Evolutionary conservation across 2,888 invertebrate species (phyloP).

Genomic region (Strigamia maritima): DNA sequence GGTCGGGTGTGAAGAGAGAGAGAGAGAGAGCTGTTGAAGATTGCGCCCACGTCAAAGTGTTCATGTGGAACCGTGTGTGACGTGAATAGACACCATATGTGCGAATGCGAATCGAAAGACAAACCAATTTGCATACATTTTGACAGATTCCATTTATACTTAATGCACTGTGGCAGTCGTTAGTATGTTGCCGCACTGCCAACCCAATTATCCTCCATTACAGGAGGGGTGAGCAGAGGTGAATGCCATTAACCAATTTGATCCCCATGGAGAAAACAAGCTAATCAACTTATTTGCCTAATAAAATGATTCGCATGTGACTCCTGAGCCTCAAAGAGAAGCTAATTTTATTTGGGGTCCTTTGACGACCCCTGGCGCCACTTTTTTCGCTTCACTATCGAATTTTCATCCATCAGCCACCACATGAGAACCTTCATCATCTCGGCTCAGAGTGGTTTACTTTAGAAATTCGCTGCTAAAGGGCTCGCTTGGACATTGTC

Average conservation of each 20-base stretch:
- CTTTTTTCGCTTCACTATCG: neutral
- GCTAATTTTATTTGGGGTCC: conserved; percentile 7
- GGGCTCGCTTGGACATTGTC: conserved; percentile 3
- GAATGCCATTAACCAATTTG: conserved; percentile 31
- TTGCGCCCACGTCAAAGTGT: neutral
- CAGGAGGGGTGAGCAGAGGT: conserved; percentile 27
- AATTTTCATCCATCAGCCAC: conserved; percentile 16
- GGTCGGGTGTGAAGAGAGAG: neutral
- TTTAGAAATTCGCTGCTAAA: neutral
- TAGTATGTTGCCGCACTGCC: conserved; percentile 17
- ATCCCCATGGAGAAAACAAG: conserved; percentile 28
- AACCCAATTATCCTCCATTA: conserved; percentile 32
- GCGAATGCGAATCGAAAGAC: neutral
- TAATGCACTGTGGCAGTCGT: neutral
- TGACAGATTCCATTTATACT: conserved; percentile 30
- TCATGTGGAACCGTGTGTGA: neutral
- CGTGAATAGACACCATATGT: conserved; percentile 25
- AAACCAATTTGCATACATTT: conserved; percentile 27
- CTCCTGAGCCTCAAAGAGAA: conserved; percentile 19
- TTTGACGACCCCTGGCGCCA: conserved; percentile 21
- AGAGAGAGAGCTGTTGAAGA: neutral
- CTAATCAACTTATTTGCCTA: conserved; percentile 32
- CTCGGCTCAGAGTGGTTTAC: neutral
- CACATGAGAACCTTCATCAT: neutral
- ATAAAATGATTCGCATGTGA: conserved; percentile 9